Conservation (phyloP, 2,888 invertebrate species). For the Chymomyza procnemis region DNA sequence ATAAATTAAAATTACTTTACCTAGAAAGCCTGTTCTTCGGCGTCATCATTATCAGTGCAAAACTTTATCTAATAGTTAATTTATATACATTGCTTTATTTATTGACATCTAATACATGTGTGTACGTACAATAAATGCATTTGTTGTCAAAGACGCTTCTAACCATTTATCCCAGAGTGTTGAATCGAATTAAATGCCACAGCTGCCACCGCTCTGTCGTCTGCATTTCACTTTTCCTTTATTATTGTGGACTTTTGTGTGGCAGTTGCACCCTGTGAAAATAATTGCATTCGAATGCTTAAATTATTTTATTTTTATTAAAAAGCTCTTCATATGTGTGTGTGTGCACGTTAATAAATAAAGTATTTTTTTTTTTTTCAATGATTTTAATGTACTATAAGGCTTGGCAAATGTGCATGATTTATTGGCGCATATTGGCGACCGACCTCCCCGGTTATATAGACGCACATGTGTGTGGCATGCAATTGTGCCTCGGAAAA, state of each 20-base stretch:
- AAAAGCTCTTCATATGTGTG: not conserved
- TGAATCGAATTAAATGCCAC: slow-evolving; percentile 65
- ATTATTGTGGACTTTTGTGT: not conserved
- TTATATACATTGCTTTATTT: not conserved
- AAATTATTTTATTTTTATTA: not conserved
- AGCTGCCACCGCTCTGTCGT: not conserved
- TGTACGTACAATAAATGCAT: not conserved
- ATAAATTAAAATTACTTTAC: not conserved
- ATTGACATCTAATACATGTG: not conserved
- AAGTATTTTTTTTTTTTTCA: not conserved
- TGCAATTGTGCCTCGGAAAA: not conserved
- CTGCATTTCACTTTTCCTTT: not conserved
- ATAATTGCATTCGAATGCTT: not conserved
- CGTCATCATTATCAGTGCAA: not conserved
- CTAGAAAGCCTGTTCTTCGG: not conserved
- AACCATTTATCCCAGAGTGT: slow-evolving; percentile 4
- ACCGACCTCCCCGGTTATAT: not conserved
- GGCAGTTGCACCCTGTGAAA: not conserved
- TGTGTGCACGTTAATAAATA: not conserved
- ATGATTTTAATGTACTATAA: not conserved
- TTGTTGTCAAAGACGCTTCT: not conserved
- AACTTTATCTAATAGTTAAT: not conserved
- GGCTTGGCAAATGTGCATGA: not conserved
- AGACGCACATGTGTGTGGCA: not conserved
- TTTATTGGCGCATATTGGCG: not conserved